Evolutionary conservation across 2,113 vertebrate species (phyloP).

Genomic region (Motacilla alba): DNA sequence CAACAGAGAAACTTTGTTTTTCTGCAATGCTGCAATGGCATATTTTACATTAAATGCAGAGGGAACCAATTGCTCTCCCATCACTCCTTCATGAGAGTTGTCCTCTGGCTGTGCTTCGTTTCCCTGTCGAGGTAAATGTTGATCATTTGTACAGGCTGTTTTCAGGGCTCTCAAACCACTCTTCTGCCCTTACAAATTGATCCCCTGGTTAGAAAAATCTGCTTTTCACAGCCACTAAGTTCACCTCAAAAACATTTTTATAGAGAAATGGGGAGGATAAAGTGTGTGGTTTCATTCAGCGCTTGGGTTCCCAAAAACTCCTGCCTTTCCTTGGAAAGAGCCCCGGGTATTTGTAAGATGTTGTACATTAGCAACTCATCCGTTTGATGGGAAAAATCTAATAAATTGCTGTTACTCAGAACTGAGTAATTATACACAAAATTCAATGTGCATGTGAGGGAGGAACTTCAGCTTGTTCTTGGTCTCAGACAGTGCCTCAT

Average conservation of each 20-base stretch:
- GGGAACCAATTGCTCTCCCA: neutral
- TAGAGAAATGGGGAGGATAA: neutral
- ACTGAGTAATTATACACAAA: conserved; percentile 43
- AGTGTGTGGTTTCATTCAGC: neutral
- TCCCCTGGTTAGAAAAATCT: conserved; percentile 1
- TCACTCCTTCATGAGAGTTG: neutral
- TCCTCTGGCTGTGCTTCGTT: neutral
- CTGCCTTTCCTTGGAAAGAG: neutral
- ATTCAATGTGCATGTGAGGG: neutral
- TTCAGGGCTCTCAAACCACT: neutral
- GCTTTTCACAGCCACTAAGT: neutral
- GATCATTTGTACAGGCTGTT: neutral
- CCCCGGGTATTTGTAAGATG: neutral
- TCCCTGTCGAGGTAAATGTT: neutral
- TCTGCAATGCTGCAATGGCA: neutral
- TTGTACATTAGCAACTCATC: neutral
- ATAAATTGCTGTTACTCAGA: conserved; percentile 36
- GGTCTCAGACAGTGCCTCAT: conserved; percentile 54
- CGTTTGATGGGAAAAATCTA: conserved; percentile 30
- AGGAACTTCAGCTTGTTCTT: conserved; percentile 22
- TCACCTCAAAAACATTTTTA: conserved; percentile 11
- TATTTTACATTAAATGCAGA: neutral
- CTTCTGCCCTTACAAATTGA: neutral
- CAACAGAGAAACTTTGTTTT: neutral
- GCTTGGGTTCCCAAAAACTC: neutral